Evolutionary conservation across 2,113 vertebrate genomes (phyloP).

Genomic region (Mixornis gularis): DNA sequence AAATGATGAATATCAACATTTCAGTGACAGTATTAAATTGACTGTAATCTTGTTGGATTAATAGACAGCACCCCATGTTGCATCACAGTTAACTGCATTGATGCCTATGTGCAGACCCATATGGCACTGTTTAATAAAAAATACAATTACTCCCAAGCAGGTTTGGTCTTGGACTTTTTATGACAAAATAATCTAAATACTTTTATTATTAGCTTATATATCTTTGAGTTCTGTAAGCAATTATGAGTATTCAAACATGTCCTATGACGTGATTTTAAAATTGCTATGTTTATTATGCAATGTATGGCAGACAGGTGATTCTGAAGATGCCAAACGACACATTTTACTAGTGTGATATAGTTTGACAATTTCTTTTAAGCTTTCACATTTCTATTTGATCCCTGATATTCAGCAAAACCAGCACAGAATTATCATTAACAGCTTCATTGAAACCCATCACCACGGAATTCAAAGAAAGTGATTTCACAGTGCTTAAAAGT

Average conservation of each 20-base stretch:
- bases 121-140: slow-evolving; percentile 60
- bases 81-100: slow-evolving; percentile 42
- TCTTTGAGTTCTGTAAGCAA: slow-evolving; percentile 71
- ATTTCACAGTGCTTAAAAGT: background rate
- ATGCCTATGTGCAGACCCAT: slow-evolving; percentile 56
- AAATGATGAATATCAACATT: background rate
- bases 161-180: slow-evolving; percentile 53
- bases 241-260: slow-evolving; percentile 59
- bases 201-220: slow-evolving; percentile 72
- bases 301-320: slow-evolving; percentile 66
- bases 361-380: background rate
- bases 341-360: slow-evolving; percentile 6
- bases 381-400: background rate
- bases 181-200: slow-evolving; percentile 69
- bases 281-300: slow-evolving; percentile 33
- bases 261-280: slow-evolving; percentile 59
- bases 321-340: slow-evolving; percentile 50
- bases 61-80: background rate
- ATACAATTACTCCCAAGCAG: slow-evolving; percentile 29
- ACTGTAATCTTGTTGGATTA: slow-evolving; percentile 9
- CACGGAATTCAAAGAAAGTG: background rate
- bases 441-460: background rate
- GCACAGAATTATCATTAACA: background rate
- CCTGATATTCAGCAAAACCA: background rate
- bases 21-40: slow-evolving; percentile 1